phyloP scores from a whole-genome alignment of 2,113 vertebrate genomes.

The Tyrannus savana region DNA sequence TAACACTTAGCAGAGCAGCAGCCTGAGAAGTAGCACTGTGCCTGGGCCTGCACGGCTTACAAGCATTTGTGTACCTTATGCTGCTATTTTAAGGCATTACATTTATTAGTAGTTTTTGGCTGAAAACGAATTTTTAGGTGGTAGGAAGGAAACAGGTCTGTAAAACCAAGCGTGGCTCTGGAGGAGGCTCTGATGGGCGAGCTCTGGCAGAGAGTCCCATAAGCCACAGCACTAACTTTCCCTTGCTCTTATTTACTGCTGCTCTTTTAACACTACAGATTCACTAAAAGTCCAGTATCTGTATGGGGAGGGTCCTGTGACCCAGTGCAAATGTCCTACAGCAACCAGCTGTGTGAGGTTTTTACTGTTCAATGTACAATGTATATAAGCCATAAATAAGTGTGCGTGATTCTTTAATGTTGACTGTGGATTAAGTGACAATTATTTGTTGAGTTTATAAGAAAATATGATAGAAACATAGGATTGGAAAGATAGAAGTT shows the following conservation, averaged over 20 bases:
- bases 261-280: neutral
- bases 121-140: neutral
- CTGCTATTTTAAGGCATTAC: constrained; percentile 24
- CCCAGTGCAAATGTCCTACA: neutral
- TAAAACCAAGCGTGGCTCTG: neutral
- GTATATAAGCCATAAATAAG: neutral
- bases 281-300: neutral
- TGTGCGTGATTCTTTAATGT: neutral
- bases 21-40: neutral
- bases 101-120: constrained; percentile 15
- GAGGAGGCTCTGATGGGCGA: neutral
- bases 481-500: neutral
- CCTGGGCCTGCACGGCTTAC: neutral
- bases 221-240: neutral
- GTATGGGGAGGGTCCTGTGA: neutral
- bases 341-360: neutral
- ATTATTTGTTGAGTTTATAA: neutral
- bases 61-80: neutral
- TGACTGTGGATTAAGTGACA: neutral
- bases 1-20: neutral
- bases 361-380: neutral
- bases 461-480: neutral
- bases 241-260: neutral
- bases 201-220: neutral
- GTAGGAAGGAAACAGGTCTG: neutral